Evolutionary conservation across 2,113 vertebrate genomes (phyloP), one percentile per base, ranked within the genome.

Genomic region (Corythaeola cristata): DNA sequence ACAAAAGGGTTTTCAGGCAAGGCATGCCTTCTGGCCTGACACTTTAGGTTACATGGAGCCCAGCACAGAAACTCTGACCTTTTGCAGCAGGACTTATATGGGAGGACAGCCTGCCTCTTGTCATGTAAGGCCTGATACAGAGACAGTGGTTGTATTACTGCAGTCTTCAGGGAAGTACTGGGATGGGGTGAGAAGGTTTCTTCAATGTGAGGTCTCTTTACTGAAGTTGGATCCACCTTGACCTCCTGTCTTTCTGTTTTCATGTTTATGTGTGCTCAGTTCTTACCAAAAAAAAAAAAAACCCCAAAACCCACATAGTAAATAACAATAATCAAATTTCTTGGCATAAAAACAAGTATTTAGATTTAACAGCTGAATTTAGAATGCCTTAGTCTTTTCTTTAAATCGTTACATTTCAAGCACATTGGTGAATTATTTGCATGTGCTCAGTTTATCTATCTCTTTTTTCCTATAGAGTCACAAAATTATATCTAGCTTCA

Each of bases 111-210:
- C 82, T 80, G 37, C 18, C 13, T 86, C 4, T 24, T 66, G 55
- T 37, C 32, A 13, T 50, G 4, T 66, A 47, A 74, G 24, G 50
- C 24, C 58, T 93, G 23, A 20, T 12, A 15, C 5, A 47, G 49
- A 75, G 39, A 32, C 19, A 32, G 39, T 64, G 6, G 5, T 45
- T 28, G 22, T 68, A 21, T 69, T 63, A 28, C 23, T 82, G n/a
- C 21, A 75, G 32, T 33, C 39, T 84, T 84, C 52, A 32, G 28
- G 63, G 16, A 30, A 66, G 22, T 23, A 30, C n/a, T 9, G 3
- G 7, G 11, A 12, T 2, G 0, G 0, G 2, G 10, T 24, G 11
- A 58, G 27, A 56, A 24, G 5, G 8, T 12, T 27, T 91, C 4
- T 14, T 8, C 32, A 35, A 26, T 11, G 13, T n/a, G 28, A 5